Evolutionary conservation across 2,888 invertebrate genomes (phyloP), one percentile per base, ranked within the genome.

Genomic region (Pseudoips prasinana): DNA sequence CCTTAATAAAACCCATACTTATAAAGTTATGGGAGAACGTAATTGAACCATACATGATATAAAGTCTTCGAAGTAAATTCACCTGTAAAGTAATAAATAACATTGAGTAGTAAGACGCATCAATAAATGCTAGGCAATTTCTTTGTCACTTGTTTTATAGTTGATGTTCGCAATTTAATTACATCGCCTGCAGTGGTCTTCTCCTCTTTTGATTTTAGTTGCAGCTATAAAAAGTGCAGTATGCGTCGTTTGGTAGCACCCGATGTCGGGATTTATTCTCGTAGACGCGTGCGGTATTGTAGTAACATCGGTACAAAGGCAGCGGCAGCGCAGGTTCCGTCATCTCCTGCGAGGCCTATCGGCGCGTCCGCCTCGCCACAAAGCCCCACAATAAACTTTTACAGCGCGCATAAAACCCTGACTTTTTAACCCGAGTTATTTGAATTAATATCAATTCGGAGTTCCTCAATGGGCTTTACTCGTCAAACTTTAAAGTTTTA

Each of bases 381-480:
- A 88, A 88, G 87, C 77, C 84, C 87, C 64, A 74, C 79, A 81
- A 88, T 88, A 88, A 88, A 88, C 77, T 82, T 88, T 88, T 88
- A 88, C 85, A 86, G 66, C 88, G 58, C 73, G 71, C 82, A 88
- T 88, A 88, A 88, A 88, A 88, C 82, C 86, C 86, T 74, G 87
- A 87, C 86, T 88, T 88, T 88, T 88, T 88, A 86, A 86, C 86
- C 88, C 73, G 73, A 86, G 81, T 87, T 88, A 88, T 88, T 88
- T 88, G 88, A 87, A 88, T 88, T 88, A 86, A 87, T 88, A 87
- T 88, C 86, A 85, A 87, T 87, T 81, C 87, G 77, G 84, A 84
- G 84, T 85, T 86, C 74, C 86, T 88, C 87, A 88, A 87, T 88
- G 88, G 88, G 83, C 82, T 87, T 87, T 78, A 87, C 87, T 86